A percentile compares a stretch with the other conserved stretches of the same genome.
phyloP scores from a whole-genome alignment of 2,797 vertebrate species.

The Hozukius guyotensis region DNA sequence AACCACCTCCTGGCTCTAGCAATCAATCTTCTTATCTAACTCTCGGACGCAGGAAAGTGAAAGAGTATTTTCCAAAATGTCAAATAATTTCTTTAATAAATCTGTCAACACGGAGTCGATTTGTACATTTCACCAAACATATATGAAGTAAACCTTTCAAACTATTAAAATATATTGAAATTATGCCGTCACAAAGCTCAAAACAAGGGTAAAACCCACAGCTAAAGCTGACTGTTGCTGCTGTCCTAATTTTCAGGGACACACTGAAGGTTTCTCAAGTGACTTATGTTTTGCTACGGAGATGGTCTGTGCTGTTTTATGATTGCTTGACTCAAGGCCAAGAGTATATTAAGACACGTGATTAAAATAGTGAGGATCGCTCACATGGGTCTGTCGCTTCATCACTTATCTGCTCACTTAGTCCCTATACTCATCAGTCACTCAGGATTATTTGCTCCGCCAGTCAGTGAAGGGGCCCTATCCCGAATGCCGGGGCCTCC shows the following conservation, averaged over 20 bases:
- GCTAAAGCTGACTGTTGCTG: background rate
- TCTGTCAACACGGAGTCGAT: background rate
- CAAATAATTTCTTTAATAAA: background rate
- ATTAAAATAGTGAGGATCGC: conserved; percentile 53
- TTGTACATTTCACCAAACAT: background rate
- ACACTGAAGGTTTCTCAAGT: background rate
- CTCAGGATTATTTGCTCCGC: conserved; percentile 60
- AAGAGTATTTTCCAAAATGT: background rate
- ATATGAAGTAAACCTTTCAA: background rate
- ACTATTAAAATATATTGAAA: background rate
- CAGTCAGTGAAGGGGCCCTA: conserved; percentile 49
- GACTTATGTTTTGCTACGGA: background rate
- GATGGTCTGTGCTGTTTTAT: background rate
- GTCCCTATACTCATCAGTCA: conserved; percentile 64
- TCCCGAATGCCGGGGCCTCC: conserved; percentile 49
- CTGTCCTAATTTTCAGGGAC: background rate
- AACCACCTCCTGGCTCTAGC: background rate
- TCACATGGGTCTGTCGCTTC: conserved; percentile 42
- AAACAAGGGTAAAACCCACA: background rate
- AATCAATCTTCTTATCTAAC: background rate
- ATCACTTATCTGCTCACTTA: conserved; percentile 59
- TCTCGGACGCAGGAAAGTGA: background rate
- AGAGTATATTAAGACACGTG: conserved; percentile 37
- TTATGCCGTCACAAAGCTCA: background rate
- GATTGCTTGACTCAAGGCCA: conserved; percentile 21